A percentile compares a stretch with the other conserved stretches of the same genome.
These are phyloP conservation scores for Hassar affinis DNA, from an alignment of 2,113 vertebrate species.

Conservation along the genomic window DNA sequence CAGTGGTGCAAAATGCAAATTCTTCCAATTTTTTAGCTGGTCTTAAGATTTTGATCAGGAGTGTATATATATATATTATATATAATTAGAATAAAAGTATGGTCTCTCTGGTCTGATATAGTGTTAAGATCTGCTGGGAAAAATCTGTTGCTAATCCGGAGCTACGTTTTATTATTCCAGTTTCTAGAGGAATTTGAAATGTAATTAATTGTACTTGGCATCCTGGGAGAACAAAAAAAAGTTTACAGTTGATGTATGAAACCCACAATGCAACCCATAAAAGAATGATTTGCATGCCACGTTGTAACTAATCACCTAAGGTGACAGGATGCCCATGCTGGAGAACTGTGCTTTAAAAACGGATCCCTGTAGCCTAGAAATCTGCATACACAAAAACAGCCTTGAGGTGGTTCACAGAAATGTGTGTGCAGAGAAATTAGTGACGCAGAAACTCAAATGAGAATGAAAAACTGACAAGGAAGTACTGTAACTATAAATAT, in stretches of 20 bases:
- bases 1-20: too few relatives aligned
- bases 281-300: background rate
- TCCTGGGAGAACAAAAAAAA: background rate
- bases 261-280: background rate
- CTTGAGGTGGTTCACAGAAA: background rate
- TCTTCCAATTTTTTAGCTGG: too few relatives aligned
- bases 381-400: background rate
- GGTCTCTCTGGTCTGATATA: background rate
- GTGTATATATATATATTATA: too few relatives aligned
- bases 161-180: background rate
- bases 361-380: background rate
- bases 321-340: background rate
- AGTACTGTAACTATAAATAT: background rate
- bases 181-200: background rate
- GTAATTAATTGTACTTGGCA: background rate
- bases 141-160: background rate
- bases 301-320: conserved; percentile 8
- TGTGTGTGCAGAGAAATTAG: background rate
- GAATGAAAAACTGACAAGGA: background rate
- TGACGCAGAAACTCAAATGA: background rate
- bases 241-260: background rate
- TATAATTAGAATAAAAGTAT: background rate
- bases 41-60: too few relatives aligned
- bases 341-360: background rate
- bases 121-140: background rate